phyloP scores from a whole-genome alignment of 2,113 vertebrate species.

The Dicaeum eximium region DNA sequence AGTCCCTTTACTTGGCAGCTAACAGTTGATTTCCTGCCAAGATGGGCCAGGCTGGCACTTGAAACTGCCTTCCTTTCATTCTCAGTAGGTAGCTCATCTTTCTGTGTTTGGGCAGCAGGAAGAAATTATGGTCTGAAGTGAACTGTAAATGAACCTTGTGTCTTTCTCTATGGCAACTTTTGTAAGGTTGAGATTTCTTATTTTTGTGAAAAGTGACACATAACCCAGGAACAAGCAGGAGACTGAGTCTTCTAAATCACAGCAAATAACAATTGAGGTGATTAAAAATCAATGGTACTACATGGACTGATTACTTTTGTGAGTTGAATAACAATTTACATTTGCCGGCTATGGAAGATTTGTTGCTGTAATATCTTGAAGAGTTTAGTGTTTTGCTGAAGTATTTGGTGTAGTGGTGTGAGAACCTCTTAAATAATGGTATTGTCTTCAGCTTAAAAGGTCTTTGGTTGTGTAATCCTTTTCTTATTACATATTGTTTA shows the following conservation, averaged over 20 bases:
- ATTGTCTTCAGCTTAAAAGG: background rate
- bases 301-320: background rate
- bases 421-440: background rate
- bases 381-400: background rate
- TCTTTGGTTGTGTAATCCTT: background rate
- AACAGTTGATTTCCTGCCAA: background rate
- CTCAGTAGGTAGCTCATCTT: constrained; percentile 33
- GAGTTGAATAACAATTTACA: background rate
- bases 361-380: background rate
- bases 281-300: background rate
- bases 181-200: background rate
- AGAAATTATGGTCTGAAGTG: background rate
- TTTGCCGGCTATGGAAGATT: background rate
- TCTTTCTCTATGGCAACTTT: background rate
- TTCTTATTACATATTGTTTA: background rate
- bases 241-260: background rate
- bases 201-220: background rate
- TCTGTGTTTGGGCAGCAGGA: background rate
- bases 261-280: background rate
- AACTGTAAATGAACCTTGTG: background rate
- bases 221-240: background rate
- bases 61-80: constrained; percentile 42
- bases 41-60: background rate
- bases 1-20: constrained; percentile 19
- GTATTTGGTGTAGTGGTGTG: background rate